phyloP scores from a whole-genome alignment of 2,888 invertebrate species.

The Fabriciana adippe region DNA sequence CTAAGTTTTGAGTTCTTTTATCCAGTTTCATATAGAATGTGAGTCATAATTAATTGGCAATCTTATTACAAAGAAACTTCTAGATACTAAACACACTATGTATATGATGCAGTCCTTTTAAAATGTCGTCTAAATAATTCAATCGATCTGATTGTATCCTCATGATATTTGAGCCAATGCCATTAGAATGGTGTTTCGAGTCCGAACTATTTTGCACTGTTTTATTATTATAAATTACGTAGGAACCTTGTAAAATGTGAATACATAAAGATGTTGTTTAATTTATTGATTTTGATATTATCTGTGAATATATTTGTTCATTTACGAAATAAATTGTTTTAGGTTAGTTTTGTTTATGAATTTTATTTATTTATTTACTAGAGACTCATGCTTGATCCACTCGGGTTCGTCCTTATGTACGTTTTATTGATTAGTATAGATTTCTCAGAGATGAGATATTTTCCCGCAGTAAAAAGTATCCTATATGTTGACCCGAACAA shows the following conservation, averaged over 20 bases:
- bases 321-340: background rate
- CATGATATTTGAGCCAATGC: constrained; percentile 56
- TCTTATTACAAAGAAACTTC: background rate
- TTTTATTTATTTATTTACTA: no score
- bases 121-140: constrained; percentile 4
- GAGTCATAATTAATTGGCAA: background rate
- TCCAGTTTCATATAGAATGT: background rate
- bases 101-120: background rate
- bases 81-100: background rate
- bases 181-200: constrained; percentile 53
- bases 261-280: constrained; percentile 24
- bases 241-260: constrained; percentile 26
- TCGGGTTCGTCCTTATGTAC: no score
- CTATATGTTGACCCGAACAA: no score
- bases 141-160: constrained; percentile 39
- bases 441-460: no score
- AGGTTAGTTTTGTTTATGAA: no score
- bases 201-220: constrained; percentile 42
- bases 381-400: no score
- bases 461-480: no score
- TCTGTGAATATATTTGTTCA: background rate
- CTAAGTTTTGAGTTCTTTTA: background rate
- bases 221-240: constrained; percentile 33
- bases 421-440: no score
- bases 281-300: constrained; percentile 20